phyloP scores from a whole-genome alignment of 2,113 vertebrate species.

The Toxostoma redivivum region DNA sequence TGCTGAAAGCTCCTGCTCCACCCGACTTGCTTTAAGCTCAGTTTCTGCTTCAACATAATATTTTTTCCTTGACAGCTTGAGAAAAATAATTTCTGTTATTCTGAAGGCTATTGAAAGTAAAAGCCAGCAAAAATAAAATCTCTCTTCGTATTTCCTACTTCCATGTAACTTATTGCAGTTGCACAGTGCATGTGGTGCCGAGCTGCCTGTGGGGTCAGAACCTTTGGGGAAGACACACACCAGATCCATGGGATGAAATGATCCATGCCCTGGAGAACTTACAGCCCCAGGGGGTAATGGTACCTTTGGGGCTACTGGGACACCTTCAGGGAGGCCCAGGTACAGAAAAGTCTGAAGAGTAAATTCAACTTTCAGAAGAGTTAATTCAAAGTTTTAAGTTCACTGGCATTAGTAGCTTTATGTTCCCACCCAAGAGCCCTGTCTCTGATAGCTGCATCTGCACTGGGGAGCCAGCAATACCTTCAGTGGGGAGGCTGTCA shows the following conservation, averaged over 20 bases:
- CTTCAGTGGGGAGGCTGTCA: neutral
- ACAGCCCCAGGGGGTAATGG: accelerated
- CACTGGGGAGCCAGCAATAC: neutral
- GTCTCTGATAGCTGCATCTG: neutral
- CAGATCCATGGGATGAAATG: neutral
- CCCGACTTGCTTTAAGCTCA: neutral
- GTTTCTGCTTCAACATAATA: neutral
- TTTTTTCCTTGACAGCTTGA: neutral
- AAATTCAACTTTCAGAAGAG: neutral
- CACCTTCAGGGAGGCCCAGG: neutral
- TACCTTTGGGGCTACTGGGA: neutral
- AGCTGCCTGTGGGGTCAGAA: accelerated
- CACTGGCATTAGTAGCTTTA: neutral
- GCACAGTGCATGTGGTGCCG: accelerated
- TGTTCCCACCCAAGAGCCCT: neutral
- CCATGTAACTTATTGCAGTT: neutral
- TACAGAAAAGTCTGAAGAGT: neutral
- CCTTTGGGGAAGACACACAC: neutral
- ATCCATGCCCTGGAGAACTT: neutral
- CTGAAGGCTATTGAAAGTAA: neutral
- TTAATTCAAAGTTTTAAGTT: neutral
- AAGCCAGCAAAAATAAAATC: neutral
- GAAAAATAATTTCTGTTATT: neutral
- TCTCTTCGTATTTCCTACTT: neutral
- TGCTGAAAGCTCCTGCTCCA: neutral